phyloP scores from a whole-genome alignment of 1,140 invertebrate species.

The Schlechtendalia chinensis region DNA sequence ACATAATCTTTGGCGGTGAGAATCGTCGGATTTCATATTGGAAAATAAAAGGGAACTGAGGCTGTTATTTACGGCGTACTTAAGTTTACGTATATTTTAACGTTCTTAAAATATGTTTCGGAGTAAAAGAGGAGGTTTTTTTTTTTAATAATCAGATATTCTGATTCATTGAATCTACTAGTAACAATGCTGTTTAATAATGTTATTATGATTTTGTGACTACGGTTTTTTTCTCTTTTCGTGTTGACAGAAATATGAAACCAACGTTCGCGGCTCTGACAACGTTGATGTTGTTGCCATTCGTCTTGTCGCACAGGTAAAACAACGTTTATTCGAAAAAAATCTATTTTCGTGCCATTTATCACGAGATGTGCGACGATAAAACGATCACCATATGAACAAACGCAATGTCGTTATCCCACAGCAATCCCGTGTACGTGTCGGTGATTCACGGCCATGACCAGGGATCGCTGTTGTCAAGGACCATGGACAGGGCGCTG shows the following conservation, averaged over 20 bases:
- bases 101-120: no score
- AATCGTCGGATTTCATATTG: no score
- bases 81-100: no score
- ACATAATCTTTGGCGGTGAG: no score
- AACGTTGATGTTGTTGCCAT: background rate
- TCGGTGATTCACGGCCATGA: conserved; percentile 40
- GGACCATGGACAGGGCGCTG: conserved; percentile 32
- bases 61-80: no score
- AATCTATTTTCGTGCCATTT: background rate
- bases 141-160: no score
- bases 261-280: background rate
- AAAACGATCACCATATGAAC: background rate
- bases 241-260: conserved; percentile 39
- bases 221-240: background rate
- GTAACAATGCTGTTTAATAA: background rate
- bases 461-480: conserved; percentile 17
- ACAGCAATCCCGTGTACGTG: conserved; percentile 21
- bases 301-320: conserved; percentile 22
- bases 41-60: no score
- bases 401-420: background rate
- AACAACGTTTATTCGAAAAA: no score
- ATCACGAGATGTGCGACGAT: no score
- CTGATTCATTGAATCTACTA: no score
- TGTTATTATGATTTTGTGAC: background rate
- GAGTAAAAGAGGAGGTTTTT: no score